phyloP scores from a whole-genome alignment of 1,140 invertebrate species.

The Diachasmimorpha longicaudata region DNA sequence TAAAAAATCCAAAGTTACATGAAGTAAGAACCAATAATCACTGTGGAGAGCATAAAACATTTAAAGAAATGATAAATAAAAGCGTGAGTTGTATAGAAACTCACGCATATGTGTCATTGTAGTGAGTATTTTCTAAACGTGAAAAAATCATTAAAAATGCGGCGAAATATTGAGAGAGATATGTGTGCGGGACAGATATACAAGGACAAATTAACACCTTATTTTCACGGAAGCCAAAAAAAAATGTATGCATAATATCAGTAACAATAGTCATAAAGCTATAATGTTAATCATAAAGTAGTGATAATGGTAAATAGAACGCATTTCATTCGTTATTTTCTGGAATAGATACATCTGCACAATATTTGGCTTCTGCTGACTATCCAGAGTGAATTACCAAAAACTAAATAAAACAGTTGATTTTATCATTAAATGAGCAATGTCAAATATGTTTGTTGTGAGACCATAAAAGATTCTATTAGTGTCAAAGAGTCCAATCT shows the following conservation, averaged over 20 bases:
- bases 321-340: neutral
- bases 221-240: neutral
- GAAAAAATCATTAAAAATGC: neutral
- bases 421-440: neutral
- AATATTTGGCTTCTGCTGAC: neutral
- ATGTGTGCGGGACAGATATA: neutral
- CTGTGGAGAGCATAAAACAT: neutral
- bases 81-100: neutral
- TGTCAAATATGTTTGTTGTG: neutral
- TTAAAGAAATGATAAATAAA: neutral
- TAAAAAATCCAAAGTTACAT: neutral
- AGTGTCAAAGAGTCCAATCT: neutral
- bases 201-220: neutral
- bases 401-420: too few species aligned
- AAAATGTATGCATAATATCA: neutral
- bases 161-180: neutral
- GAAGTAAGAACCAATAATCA: neutral
- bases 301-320: neutral
- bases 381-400: too few species aligned
- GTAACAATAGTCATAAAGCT: neutral
- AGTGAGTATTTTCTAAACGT: conserved; percentile 21
- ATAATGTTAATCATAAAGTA: neutral
- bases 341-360: neutral
- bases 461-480: neutral
- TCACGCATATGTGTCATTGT: conserved; percentile 23